Base-by-base conservation (phyloP, 2,888 invertebrate species). In the Plutella xylostella region DNA sequence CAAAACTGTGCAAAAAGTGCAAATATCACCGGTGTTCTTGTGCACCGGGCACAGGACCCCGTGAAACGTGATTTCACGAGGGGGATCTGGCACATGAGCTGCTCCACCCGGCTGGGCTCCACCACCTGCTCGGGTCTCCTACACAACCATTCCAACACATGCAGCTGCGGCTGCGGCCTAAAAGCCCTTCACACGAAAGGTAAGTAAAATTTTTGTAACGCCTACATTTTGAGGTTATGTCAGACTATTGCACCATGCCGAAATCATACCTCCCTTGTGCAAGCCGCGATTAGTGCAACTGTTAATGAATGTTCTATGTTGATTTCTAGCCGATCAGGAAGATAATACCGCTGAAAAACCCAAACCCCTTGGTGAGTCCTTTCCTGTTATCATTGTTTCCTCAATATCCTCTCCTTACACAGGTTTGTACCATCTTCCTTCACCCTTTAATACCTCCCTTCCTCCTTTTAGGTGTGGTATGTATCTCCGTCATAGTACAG, bases 41-140 rank as follows among this genome's bases (percentile, higher is more conserved):
- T 79, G 11, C 70, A 71, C 47, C 72, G 79, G 18, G 65, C 72
- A 4, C 72, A 76, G 38, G 65, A 69, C 37, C 76, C 82, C 15
- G 73, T 78, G 41, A 89, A 89, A 68, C 86, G 88, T 58, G 90
- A 90, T 69, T 86, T 89, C 52, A 86, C 89, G 0, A 82, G 92
- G 54, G 88, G 89, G 54, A 76, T 92, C 60, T 92, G 91, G 91
- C 89, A 90, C 86, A 88, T 91, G 89, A 89, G 77, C 61, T 72
- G 74, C 52, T 77, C 80, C 14, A 76, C 73, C 45, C 68, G 74
- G 45, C 50, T 79, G 47, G 74, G 75, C 53, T 74, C 75, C 22
- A 55, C 67, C 22, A 52, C 64, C 9, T 56, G 63, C 1, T 56
- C 71, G 15, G 61, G 69, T 19, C 72, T 80, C 15, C 72, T 88